Conservation (phyloP, 2,888 invertebrate genomes). For the Chymomyza amoena region DNA sequence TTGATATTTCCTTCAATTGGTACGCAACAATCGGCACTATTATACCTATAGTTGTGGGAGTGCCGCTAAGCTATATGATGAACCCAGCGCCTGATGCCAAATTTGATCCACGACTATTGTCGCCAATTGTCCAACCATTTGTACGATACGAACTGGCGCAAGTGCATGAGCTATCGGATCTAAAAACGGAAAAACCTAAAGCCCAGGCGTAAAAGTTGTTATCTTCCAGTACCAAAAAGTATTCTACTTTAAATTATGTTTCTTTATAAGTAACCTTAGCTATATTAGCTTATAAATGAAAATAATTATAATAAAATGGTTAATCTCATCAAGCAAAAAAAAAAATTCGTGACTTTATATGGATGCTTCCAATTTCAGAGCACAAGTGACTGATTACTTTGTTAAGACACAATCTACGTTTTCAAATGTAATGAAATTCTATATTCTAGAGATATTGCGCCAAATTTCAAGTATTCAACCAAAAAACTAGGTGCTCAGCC, state of each 20-base stretch:
- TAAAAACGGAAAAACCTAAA: constrained; percentile 22
- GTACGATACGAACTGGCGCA: constrained; percentile 45
- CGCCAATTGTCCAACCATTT: constrained; percentile 60
- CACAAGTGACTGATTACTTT: too few relatives aligned
- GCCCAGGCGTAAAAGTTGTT: constrained; percentile 5
- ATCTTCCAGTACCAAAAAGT: not conserved
- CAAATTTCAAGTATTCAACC: too few relatives aligned
- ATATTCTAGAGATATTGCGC: too few relatives aligned
- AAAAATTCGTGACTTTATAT: too few relatives aligned
- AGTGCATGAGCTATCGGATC: constrained; percentile 45
- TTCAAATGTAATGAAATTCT: too few relatives aligned
- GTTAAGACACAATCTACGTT: too few relatives aligned
- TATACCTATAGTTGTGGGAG: constrained; percentile 80
- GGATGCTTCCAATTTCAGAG: too few relatives aligned
- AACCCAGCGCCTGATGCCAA: constrained; percentile 60
- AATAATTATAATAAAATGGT: not conserved
- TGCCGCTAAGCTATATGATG: constrained; percentile 80
- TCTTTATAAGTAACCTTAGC: not conserved
- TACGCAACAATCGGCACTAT: constrained; percentile 80
- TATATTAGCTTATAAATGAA: not conserved
- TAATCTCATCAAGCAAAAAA: not conserved
- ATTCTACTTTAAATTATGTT: not conserved
- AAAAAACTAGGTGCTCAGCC: too few relatives aligned
- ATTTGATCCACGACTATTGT: constrained; percentile 64
- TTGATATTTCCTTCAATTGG: constrained; percentile 82